phyloP scores from a whole-genome alignment of 2,797 vertebrate species.

The Trachurus trachurus region DNA sequence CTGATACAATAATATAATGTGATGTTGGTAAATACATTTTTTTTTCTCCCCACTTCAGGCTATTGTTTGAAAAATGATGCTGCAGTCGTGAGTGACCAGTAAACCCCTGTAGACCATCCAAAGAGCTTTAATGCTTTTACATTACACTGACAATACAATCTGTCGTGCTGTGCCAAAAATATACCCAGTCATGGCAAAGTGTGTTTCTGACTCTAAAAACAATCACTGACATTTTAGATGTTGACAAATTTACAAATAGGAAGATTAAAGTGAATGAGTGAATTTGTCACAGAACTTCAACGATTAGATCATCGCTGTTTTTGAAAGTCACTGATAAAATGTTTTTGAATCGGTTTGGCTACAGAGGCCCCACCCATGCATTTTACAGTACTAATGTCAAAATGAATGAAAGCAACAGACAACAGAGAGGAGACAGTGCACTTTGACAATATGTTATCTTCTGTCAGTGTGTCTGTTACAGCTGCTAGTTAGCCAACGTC shows the following conservation, averaged over 20 bases:
- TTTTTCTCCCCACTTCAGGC: slow-evolving; percentile 1
- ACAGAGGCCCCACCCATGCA: neutral
- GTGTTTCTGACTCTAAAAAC: slow-evolving; percentile 18
- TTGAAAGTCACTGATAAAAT: slow-evolving; percentile 24
- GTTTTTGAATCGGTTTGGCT: neutral
- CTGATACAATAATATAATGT: slow-evolving; percentile 29
- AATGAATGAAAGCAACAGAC: neutral
- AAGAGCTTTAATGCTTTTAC: slow-evolving; percentile 38
- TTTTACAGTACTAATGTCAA: neutral
- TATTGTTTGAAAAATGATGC: slow-evolving; percentile 42
- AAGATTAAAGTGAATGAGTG: slow-evolving; percentile 15
- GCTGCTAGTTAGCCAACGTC: too few relatives aligned
- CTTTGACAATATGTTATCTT: neutral
- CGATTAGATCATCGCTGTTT: slow-evolving; percentile 41
- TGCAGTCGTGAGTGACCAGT: slow-evolving; percentile 35
- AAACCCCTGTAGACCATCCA: slow-evolving; percentile 19
- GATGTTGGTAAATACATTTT: slow-evolving; percentile 18
- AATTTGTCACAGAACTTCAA: neutral
- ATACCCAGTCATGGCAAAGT: neutral
- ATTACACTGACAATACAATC: slow-evolving; percentile 32
- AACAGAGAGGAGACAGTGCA: neutral
- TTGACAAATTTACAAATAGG: slow-evolving; percentile 8
- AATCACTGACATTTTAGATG: neutral
- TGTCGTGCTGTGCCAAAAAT: slow-evolving; percentile 25
- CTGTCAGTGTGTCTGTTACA: neutral